phyloP scores from a whole-genome alignment of 2,888 invertebrate genomes.

The Drosophila neotestacea region DNA sequence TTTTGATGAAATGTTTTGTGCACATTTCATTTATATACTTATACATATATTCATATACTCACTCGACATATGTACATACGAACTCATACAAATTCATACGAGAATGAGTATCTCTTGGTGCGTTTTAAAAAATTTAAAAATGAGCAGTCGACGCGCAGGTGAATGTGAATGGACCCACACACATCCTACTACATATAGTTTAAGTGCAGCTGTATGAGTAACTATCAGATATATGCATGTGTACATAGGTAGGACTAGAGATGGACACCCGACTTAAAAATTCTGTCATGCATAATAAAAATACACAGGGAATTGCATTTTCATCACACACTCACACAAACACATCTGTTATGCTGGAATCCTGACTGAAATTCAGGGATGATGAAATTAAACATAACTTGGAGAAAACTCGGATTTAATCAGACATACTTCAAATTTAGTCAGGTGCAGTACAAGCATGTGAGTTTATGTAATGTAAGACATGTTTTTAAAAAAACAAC shows the following conservation, averaged over 20 bases:
- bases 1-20: conserved; percentile 74
- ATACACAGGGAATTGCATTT: conserved; percentile 48
- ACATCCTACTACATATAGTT: conserved; percentile 9
- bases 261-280: conserved; percentile 52
- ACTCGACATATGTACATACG: conserved; percentile 34
- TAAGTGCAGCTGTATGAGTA: conserved; percentile 4
- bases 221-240: neutral
- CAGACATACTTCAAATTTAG: neutral
- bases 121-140: conserved; percentile 54
- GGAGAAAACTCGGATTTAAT: conserved; percentile 4
- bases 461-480: no score
- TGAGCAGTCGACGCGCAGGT: conserved; percentile 53
- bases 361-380: neutral
- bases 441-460: neutral
- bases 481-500: no score
- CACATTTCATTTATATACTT: conserved; percentile 50
- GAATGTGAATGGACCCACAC: conserved; percentile 35
- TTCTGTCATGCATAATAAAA: conserved; percentile 56
- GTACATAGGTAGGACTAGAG: conserved; percentile 39
- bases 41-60: conserved; percentile 20
- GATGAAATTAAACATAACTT: conserved; percentile 17
- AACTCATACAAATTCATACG: conserved; percentile 26
- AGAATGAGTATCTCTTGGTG: conserved; percentile 41
- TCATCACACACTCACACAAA: conserved; percentile 6
- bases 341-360: neutral